A percentile compares a stretch with the other conserved stretches of the same genome.
These are phyloP conservation scores for Plectropomus leopardus DNA, from an alignment of 2,113 vertebrate species.

Conservation along the genomic window DNA sequence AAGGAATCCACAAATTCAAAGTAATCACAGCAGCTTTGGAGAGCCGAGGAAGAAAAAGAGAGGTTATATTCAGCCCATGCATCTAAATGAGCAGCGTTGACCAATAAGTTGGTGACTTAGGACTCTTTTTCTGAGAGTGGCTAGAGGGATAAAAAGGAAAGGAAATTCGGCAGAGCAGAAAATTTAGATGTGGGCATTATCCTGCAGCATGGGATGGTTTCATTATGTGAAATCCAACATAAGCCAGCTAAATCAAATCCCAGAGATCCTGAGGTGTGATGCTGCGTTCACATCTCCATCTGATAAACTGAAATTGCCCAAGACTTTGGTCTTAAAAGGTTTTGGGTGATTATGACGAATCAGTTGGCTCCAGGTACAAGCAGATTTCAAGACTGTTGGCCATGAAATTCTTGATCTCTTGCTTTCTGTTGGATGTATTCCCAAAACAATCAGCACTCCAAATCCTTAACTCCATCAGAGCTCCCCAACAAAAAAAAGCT, in stretches of 20 bases:
- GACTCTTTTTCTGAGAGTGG: conserved; percentile 2
- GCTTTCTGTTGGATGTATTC: conserved; percentile 10
- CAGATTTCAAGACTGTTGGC: conserved; percentile 6
- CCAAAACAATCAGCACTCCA: conserved; percentile 4
- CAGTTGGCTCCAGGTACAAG: conserved; percentile 26
- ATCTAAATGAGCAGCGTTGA: conserved; percentile 40
- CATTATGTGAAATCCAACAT: conserved; percentile 57
- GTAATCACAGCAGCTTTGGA: conserved; percentile 56
- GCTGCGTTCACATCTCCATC: conserved; percentile 34
- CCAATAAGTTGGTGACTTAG: conserved; percentile 22
- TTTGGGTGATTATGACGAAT: conserved; percentile 25
- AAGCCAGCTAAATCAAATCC: conserved; percentile 55
- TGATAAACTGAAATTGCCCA: conserved; percentile 52
- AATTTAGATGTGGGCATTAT: conserved; percentile 59
- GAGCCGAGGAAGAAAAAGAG: conserved; percentile 15
- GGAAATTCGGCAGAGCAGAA: conserved; percentile 53
- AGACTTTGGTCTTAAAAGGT: conserved; percentile 49
- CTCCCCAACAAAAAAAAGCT: conserved; percentile 21
- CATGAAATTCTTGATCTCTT: conserved; percentile 3
- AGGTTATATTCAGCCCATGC: conserved; percentile 16
- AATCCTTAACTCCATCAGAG: conserved; percentile 20
- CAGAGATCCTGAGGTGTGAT: conserved; percentile 39
- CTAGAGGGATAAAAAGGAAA: conserved; percentile 30
- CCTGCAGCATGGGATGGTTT: conserved; percentile 63
- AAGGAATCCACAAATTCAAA: conserved; percentile 54